Evolutionary conservation across 2,113 vertebrate species (phyloP), one percentile per base, ranked within the genome.

Genomic region (Phaetusa simplex): DNA sequence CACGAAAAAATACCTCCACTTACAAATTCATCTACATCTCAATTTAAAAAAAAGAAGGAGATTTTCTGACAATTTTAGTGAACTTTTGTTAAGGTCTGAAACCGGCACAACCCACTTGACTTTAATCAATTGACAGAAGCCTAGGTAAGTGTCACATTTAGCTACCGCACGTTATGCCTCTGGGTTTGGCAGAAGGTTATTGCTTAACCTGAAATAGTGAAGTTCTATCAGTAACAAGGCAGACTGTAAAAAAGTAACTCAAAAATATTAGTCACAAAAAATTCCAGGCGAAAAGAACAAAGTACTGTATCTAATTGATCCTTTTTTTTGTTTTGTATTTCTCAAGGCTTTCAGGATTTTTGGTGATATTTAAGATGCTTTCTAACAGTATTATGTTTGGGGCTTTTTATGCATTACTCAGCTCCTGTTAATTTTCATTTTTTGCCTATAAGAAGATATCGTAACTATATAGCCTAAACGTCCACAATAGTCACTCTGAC

Each of bases 371-470:
- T 84, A 81, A 76, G n/a, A 71, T 32, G 43, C 8, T 84, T 91
- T 89, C 34, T 56, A 84, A 72, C 7, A 43, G 30, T 27, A 52
- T 71, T 92, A 55, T 55, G 4, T 56, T 86, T 71, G 47, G 23
- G 17, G 0, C 0, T 30, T 79, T 84, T 38, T 55, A 74, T 0
- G 0, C 5, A 12, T 69, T 74, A 10, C 32, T 84, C 29, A 61
- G 11, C 11, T 79, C 27, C 58, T 76, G 8, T 24, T 83, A 52
- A 22, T 81, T 79, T 92, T 93, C 24, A 26, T 59, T 84, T 93
- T 55, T 64, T 91, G 11, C 52, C 36, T 56, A 1, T 23, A 74
- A 82, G 8, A 32, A 11, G 7, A 42, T 82, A 32, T 70, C 9
- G 20, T 59, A 79, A 43, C 27, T 27, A 21, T n/a, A 29, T 42